phyloP scores from a whole-genome alignment of 23 tunicate species.

The Pegea sp. region DNA sequence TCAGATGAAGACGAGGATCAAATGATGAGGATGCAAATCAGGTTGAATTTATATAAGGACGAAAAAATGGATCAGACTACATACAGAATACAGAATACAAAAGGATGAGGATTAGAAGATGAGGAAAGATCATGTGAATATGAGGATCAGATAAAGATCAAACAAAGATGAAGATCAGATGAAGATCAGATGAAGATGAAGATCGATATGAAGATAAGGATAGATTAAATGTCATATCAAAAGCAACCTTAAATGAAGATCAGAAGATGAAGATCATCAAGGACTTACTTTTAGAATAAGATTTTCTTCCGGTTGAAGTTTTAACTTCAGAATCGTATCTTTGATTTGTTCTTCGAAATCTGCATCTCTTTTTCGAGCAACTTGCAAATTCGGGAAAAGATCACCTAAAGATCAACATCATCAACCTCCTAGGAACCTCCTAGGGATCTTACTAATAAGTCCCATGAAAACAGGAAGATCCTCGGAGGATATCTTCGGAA shows the following conservation, averaged over 20 bases:
- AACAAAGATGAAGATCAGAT: too few species aligned
- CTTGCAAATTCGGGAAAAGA: conserved; percentile 61
- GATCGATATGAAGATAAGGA: too few species aligned
- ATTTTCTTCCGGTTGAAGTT: conserved; percentile 87
- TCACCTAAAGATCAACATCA: conserved; percentile 24
- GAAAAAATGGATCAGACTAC: too few species aligned
- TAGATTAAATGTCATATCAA: too few species aligned
- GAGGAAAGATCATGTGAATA: too few species aligned
- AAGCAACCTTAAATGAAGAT: background rate
- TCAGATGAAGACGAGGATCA: too few species aligned
- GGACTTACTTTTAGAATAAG: conserved; percentile 45
- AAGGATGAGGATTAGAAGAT: too few species aligned
- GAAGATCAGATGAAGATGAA: too few species aligned
- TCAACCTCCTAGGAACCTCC: background rate
- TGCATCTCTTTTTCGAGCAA: conserved; percentile 59
- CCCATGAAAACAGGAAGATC: conserved; percentile 92
- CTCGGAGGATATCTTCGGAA: conserved; percentile 85
- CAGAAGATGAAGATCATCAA: background rate
- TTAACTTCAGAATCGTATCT: conserved; percentile 30
- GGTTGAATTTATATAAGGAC: too few species aligned
- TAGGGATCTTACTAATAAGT: conserved; percentile 24
- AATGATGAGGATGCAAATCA: too few species aligned
- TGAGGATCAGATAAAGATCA: too few species aligned
- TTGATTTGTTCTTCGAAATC: conserved; percentile 47
- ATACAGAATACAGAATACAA: too few species aligned